These are phyloP conservation scores for Sinella curviseta DNA, from an alignment of 1,140 invertebrate species.

Conservation along the genomic window DNA sequence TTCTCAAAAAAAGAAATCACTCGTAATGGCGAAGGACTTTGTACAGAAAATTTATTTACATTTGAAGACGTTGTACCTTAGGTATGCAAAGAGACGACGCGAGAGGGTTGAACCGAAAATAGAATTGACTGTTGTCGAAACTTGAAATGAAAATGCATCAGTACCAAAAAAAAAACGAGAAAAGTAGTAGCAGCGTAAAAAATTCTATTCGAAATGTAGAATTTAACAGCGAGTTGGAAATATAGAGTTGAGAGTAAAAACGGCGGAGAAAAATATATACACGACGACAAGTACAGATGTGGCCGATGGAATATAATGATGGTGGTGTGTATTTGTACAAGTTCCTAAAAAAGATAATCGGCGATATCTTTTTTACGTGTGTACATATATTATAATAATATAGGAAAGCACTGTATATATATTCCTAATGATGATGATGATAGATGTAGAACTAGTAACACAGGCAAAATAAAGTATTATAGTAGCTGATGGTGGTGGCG, in stretches of 20 bases:
- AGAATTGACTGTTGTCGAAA: no score
- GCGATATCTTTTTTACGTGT: neutral
- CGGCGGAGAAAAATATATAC: conserved; percentile 7
- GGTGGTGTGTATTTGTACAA: neutral
- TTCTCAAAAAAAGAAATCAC: no score
- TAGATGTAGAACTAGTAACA: neutral
- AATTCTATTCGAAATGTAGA: conserved; percentile 1
- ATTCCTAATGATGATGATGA: neutral
- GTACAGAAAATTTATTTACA: no score
- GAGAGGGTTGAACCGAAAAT: conserved; percentile 11
- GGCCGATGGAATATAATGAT: neutral
- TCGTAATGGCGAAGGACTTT: no score
- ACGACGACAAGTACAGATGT: neutral
- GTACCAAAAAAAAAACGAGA: neutral
- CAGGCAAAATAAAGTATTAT: neutral
- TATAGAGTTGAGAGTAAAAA: conserved; percentile 12
- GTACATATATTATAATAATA: no score
- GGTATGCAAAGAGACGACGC: no score
- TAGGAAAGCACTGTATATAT: neutral
- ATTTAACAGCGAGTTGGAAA: neutral
- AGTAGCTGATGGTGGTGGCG: neutral
- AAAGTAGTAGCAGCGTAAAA: neutral
- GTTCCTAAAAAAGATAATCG: conserved; percentile 2
- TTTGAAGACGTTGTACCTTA: no score
- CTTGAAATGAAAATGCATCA: conserved; percentile 8